Evolutionary conservation across 2,113 vertebrate species (phyloP).

Genomic region (Numenius arquata): DNA sequence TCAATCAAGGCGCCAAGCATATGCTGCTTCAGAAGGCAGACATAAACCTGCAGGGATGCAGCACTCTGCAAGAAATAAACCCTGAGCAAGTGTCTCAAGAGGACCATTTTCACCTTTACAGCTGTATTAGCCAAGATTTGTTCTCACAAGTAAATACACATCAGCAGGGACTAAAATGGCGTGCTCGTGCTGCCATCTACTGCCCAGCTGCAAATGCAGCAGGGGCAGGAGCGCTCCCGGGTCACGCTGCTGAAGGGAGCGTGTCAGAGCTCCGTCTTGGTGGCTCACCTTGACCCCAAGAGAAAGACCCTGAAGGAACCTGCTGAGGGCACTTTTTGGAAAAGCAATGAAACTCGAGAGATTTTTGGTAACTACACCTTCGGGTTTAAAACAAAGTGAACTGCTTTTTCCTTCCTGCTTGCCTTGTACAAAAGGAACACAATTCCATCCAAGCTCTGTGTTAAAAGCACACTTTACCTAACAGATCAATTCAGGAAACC

Average conservation of each 20-base stretch:
- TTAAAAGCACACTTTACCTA: neutral
- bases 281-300: too few species aligned
- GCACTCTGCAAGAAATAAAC: neutral
- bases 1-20: neutral
- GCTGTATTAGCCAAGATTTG: neutral
- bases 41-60: neutral
- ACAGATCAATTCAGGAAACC: neutral
- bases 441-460: neutral
- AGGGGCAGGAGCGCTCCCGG: neutral
- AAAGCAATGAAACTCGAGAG: neutral
- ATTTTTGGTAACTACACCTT: neutral
- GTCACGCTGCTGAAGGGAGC: neutral
- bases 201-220: neutral
- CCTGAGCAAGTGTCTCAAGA: neutral
- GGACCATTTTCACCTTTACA: neutral
- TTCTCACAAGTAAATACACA: neutral
- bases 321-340: neutral
- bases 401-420: neutral
- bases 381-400: neutral
- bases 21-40: neutral
- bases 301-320: neutral
- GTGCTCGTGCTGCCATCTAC: conserved; percentile 45
- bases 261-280: too few species aligned
- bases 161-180: neutral
- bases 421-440: neutral